These are phyloP conservation scores for Trididemnum miniatum DNA, from an alignment of 23 tunicate genomes.

Conservation along the genomic window DNA sequence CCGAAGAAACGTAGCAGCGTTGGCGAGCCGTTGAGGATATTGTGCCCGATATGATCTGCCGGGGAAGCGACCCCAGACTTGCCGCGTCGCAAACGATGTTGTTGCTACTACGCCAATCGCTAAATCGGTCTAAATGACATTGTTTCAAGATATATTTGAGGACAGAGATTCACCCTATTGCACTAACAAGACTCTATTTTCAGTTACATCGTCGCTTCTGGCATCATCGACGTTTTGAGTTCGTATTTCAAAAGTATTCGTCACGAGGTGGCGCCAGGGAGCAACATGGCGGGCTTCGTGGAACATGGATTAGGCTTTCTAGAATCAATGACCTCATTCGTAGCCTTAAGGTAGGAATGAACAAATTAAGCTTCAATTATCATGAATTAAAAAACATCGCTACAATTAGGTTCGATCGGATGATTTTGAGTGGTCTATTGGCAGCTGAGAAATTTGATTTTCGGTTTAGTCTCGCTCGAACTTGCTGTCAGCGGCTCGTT, in stretches of 20 bases:
- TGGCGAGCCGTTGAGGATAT: no score
- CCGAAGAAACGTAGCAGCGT: no score
- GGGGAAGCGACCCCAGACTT: no score
- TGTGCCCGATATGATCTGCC: no score
- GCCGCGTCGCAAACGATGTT: no score
- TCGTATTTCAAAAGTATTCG: slow-evolving; percentile 59
- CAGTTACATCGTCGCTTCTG: slow-evolving; percentile 84
- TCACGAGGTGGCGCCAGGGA: slow-evolving; percentile 75
- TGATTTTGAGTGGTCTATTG: no score
- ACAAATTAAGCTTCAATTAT: neutral
- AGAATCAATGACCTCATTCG: slow-evolving; percentile 64
- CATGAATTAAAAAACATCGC: neutral
- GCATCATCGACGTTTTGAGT: slow-evolving; percentile 64
- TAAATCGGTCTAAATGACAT: neutral
- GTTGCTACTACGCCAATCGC: neutral
- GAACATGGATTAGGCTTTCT: slow-evolving; percentile 64
- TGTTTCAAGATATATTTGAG: no score
- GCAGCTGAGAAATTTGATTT: no score
- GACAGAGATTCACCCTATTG: no score
- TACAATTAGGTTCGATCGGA: neutral
- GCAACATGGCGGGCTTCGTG: slow-evolving; percentile 62
- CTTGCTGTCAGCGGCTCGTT: no score
- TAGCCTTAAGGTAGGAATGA: slow-evolving; percentile 75
- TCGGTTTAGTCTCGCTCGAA: no score
- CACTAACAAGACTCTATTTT: neutral